Evolutionary conservation across 2,888 invertebrate species (phyloP).

Genomic region (Meganola albula): DNA sequence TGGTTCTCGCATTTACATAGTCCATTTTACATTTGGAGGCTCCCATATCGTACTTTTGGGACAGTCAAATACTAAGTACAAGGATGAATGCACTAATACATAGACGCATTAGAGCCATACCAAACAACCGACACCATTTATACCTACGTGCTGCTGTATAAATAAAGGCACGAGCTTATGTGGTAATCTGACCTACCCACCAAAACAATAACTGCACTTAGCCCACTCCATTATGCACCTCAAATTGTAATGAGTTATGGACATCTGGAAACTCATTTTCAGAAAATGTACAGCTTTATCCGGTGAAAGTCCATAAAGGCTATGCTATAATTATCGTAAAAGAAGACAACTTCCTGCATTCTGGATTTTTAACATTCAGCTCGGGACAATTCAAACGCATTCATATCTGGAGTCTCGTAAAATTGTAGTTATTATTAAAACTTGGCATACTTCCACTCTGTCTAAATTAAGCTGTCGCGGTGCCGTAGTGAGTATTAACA

Average conservation of each 20-base stretch:
- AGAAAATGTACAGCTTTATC: slow-evolving; percentile 11
- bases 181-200: slow-evolving; percentile 11
- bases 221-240: slow-evolving; percentile 7
- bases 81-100: no score
- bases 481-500: slow-evolving; percentile 44
- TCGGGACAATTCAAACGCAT: slow-evolving; percentile 28
- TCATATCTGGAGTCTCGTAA: slow-evolving; percentile 30
- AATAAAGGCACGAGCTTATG: slow-evolving; percentile 15
- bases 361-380: slow-evolving; percentile 30
- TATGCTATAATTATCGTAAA: slow-evolving; percentile 28
- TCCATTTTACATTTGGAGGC: no score
- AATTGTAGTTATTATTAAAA: slow-evolving; percentile 42
- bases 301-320: slow-evolving; percentile 17
- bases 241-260: slow-evolving; percentile 20
- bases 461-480: slow-evolving; percentile 45
- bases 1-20: no score
- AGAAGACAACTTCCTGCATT: slow-evolving; percentile 31
- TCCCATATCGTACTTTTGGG: no score
- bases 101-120: no score
- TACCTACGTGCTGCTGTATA: not conserved
- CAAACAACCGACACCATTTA: no score
- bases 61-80: no score
- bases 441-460: slow-evolving; percentile 55
- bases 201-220: slow-evolving; percentile 16
- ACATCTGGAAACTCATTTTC: slow-evolving; percentile 15